Base-by-base conservation (phyloP, 2,888 invertebrate species). In the Esperia sulphurella region DNA sequence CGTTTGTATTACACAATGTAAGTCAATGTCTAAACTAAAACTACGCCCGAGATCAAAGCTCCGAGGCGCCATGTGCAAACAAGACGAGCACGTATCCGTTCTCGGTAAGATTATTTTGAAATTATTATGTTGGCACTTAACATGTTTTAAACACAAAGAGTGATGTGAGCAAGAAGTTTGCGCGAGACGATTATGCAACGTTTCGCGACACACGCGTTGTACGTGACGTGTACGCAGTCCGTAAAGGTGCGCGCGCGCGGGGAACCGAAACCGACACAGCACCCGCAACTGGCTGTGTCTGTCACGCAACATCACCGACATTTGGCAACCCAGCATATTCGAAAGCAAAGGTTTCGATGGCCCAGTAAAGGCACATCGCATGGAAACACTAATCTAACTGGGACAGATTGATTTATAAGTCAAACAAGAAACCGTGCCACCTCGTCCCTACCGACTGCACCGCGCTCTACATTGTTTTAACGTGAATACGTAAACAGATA, bases 391-490 rank as follows among this genome's bases (percentile, higher is more conserved):
- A 79, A 83, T 85, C 81, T 82, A 86, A 79, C 83, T 81, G 70
- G 83, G 79, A 79, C 84, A 76, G 73, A 83, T 80, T 83, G 81
- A 85, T 83, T 88, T 84, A 86, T 77, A 82, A 75, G 75, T 79
- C 69, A 72, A 83, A 81, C 79, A 78, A 83, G 82, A 84, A 86
- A 84, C 83, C 79, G 79, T 84, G 83, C 81, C 84, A 80, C 83
- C 83, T 83, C 84, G 79, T 83, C 78, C 80, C 79, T 80, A 75
- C 66, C 75, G 71, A 75, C 66, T 75, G 71, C 75, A 75, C 68
- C 69, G 72, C 69, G 80, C 71, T 77, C 79, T 66, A 81, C 79
- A 80, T 82, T 82, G 75, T 79, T 78, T 75, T 71, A 68, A 73
- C 71, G 82, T 82, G 77, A 85, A 84, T 85, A 83, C 80, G 74